A percentile compares a stretch with the other conserved stretches of the same genome.
These are phyloP conservation scores for Manduca sexta DNA, from an alignment of 1,140 invertebrate species.

Conservation along the genomic window DNA sequence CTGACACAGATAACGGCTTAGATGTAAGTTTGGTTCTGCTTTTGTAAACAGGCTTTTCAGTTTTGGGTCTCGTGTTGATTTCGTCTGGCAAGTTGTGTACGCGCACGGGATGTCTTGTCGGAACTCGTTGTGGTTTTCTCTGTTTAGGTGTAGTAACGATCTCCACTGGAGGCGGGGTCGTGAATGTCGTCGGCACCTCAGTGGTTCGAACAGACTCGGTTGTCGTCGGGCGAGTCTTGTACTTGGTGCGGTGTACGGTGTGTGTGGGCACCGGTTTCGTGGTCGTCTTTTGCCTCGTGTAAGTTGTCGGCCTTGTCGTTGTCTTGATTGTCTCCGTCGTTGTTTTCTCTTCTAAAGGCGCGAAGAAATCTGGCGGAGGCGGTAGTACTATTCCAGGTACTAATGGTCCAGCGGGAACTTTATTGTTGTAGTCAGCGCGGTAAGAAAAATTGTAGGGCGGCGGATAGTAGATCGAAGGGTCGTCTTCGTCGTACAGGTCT, in stretches of 20 bases:
- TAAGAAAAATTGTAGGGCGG: constrained; percentile 92
- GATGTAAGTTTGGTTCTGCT: constrained; percentile 64
- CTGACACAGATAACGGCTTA: constrained; percentile 63
- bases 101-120: constrained; percentile 44
- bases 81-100: constrained; percentile 54
- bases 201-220: constrained; percentile 59
- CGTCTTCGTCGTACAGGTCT: constrained; percentile 87
- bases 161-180: constrained; percentile 47
- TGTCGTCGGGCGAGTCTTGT: constrained; percentile 60
- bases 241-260: constrained; percentile 50
- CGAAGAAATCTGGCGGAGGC: constrained; percentile 90
- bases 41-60: constrained; percentile 60
- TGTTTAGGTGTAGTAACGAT: constrained; percentile 45
- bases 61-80: constrained; percentile 48
- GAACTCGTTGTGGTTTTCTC: constrained; percentile 51
- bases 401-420: constrained; percentile 86
- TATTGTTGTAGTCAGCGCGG: constrained; percentile 82
- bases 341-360: constrained; percentile 73
- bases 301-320: constrained; percentile 44
- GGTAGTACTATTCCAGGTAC: constrained; percentile 91
- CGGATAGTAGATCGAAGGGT: constrained; percentile 92
- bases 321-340: constrained; percentile 40
- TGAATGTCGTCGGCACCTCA: constrained; percentile 49
- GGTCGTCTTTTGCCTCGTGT: constrained; percentile 52
- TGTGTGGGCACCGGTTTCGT: constrained; percentile 40